Evolutionary conservation across 2,888 invertebrate species (phyloP).

Genomic region (Nemoura dubitans): DNA sequence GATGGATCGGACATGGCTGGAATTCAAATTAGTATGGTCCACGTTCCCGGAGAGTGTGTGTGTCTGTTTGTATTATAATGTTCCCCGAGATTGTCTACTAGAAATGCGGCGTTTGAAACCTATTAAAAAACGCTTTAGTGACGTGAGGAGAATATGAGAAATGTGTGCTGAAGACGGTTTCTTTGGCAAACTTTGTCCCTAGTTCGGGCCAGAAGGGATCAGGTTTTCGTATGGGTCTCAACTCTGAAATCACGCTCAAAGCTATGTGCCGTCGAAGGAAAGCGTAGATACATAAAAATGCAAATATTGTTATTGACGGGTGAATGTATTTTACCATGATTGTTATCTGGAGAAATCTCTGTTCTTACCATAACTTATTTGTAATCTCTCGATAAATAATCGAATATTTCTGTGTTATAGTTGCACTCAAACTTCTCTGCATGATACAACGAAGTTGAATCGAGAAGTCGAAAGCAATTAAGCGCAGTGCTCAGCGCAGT

Average conservation of each 20-base stretch:
- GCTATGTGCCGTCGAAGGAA: not conserved
- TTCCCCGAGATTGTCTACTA: constrained; percentile 2
- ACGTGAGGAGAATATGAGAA: constrained; percentile 13
- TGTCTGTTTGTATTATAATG: constrained; percentile 4
- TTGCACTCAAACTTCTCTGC: not conserved
- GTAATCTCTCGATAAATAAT: not conserved
- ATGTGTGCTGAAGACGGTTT: not conserved
- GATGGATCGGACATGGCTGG: not conserved
- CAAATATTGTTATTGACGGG: constrained; percentile 5
- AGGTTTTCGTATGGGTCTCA: not conserved
- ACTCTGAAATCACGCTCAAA: not conserved
- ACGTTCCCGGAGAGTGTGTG: not conserved
- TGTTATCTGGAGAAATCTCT: not conserved
- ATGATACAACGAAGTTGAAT: not conserved
- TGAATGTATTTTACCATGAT: constrained; percentile 7
- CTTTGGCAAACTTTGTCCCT: constrained; percentile 1
- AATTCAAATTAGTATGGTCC: constrained; percentile 36
- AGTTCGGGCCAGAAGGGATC: not conserved
- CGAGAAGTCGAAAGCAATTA: not conserved
- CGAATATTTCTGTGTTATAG: not conserved
- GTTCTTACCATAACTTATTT: not conserved
- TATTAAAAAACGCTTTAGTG: constrained; percentile 31
- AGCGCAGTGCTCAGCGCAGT: not conserved
- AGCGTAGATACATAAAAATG: not conserved
- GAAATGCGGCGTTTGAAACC: constrained; percentile 19